phyloP scores from a whole-genome alignment of 2,797 vertebrate species.

The Diplodus sargus region DNA sequence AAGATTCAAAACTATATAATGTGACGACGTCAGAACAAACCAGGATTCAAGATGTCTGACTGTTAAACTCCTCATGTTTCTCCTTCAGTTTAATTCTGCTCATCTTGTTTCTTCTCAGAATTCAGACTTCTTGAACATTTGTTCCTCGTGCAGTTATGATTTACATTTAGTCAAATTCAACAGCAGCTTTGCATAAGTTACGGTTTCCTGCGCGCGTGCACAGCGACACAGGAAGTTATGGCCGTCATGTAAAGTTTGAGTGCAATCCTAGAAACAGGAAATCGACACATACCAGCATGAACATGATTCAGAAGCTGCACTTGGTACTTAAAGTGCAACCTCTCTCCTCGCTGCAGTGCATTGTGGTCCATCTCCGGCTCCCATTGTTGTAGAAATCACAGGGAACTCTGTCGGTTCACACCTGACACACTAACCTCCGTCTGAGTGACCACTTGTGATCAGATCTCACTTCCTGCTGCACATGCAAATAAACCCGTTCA shows the following conservation, averaged over 20 bases:
- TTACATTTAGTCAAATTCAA: neutral
- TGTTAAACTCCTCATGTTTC: neutral
- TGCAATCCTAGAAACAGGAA: neutral
- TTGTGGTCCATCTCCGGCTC: slow-evolving; percentile 11
- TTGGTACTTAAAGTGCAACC: neutral
- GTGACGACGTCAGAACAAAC: neutral
- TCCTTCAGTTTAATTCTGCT: neutral
- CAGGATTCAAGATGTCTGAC: neutral
- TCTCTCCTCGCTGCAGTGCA: neutral
- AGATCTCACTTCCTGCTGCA: no score
- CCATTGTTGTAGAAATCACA: neutral
- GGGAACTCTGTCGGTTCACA: no score
- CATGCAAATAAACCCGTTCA: no score
- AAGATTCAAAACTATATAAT: neutral
- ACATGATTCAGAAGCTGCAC: neutral
- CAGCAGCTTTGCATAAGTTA: neutral
- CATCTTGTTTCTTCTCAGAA: neutral
- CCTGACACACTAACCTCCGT: no score
- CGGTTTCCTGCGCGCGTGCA: neutral
- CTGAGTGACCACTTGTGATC: no score
- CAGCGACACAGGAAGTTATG: neutral
- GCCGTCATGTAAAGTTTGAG: no score
- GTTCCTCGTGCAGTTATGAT: neutral
- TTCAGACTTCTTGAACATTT: neutral
- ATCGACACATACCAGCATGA: no score